Evolutionary conservation across 2,797 vertebrate genomes (phyloP), one percentile per base, ranked within the genome.

Genomic region (Propithecus perrieri): DNA sequence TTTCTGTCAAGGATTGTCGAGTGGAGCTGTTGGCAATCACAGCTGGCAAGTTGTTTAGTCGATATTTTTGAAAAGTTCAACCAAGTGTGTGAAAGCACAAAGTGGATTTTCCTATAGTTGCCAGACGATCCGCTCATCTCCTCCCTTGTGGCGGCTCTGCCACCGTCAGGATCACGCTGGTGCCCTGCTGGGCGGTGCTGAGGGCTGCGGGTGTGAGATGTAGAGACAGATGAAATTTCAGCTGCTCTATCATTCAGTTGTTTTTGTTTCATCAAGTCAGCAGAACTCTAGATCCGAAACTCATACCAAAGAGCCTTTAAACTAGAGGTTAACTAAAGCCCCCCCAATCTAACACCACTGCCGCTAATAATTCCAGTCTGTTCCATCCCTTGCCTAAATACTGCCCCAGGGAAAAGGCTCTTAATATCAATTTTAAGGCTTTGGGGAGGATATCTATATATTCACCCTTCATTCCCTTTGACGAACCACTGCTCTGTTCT

Each of bases 1-100:
- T 98, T 97, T 96, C 96, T 97, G 97, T 98, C 97, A 97, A 86
- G 76, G 69, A 65, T 1, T 95, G 78, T 95, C 96, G 94, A 89
- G 97, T 89, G 92, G 95, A 97, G 93, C 87, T 97, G 97, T 94
- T 95, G 97, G 97, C 95, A 91, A 98, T 95, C 97, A 97, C 89
- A 91, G 91, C 89, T 76, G 90, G 97, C 96, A 98, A 97, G 97
- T 90, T 85, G 93, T 95, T 96, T 90, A 86, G 92, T 98, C 97
- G 95, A 94, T 98, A 98, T 96, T 97, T 98, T 96, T 96, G 93
- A 97, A 97, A 97, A 97, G 97, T 98, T 97, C 97, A 97, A 92
- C 97, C 92, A 91, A 97, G 96, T 96, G 95, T 96, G 81, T 90
- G 81, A 95, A 96, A 96, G 94, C 78, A 97, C 76, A 84, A 71